These are phyloP conservation scores for Vipera latastei DNA, from an alignment of 2,797 vertebrate genomes.

Conservation along the genomic window DNA sequence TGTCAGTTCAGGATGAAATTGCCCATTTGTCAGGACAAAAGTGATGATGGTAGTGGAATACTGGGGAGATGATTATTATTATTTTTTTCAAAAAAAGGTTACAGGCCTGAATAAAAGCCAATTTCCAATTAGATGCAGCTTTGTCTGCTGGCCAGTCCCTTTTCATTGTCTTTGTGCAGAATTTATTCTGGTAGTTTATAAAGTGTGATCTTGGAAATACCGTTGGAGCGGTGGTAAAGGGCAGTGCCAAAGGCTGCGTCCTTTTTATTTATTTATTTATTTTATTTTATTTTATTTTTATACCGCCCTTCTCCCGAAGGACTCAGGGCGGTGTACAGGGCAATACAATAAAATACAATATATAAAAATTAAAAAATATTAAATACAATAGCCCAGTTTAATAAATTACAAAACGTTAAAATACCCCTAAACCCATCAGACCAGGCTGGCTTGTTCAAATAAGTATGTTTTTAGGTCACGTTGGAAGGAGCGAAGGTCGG, in stretches of 20 bases:
- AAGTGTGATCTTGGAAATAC: background rate
- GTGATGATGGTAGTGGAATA: slow-evolving; percentile 42
- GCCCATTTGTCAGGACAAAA: slow-evolving; percentile 50
- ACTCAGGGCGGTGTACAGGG: too few relatives aligned
- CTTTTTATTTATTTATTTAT: too few relatives aligned
- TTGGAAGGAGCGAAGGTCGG: too few relatives aligned
- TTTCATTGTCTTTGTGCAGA: background rate
- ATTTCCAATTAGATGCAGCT: slow-evolving; percentile 48
- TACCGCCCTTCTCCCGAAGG: too few relatives aligned
- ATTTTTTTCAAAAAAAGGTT: slow-evolving; percentile 29
- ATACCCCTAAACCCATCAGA: too few relatives aligned
- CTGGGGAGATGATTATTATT: slow-evolving; percentile 20
- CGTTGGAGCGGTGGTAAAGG: background rate
- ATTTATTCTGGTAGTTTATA: background rate
- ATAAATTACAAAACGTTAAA: too few relatives aligned
- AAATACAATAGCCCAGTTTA: too few relatives aligned
- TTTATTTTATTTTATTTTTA: too few relatives aligned
- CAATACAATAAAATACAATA: too few relatives aligned
- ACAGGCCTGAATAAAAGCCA: slow-evolving; percentile 27
- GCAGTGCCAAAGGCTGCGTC: background rate
- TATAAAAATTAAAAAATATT: too few relatives aligned
- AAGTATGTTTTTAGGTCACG: too few relatives aligned
- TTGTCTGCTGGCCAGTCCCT: background rate
- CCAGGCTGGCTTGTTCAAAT: too few relatives aligned
- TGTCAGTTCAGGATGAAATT: slow-evolving; percentile 23